Base-by-base conservation (phyloP, 2,888 invertebrate genomes). In the Drosophila austrosaltans region DNA sequence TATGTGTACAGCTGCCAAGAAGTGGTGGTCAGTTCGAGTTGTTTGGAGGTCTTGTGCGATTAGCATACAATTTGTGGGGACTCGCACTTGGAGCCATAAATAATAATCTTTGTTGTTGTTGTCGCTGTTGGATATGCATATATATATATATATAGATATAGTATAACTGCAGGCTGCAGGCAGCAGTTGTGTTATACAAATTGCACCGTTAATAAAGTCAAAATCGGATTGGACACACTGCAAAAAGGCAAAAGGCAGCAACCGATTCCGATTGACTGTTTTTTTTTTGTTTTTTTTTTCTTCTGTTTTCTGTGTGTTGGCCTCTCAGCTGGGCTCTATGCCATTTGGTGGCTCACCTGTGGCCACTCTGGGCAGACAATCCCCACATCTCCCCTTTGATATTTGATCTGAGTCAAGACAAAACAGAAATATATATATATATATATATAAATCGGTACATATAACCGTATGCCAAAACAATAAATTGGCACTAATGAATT, bases 201-300 rank as follows among this genome's bases (percentile, higher is more conserved):
- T 82, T 83, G 82, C 81, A 86, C 71, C 82, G 86, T 82, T 86
- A 86, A 82, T 86, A 82, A 82, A 82, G 86, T 82, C 81, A 78
- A 82, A 82, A 86, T 82, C 86, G 82, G 78, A 86, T 83, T 86
- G 81, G 81, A 83, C 81, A 79, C 81, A 73, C 77, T 75, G 44
- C 28, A 53, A 62, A 58, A 59, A 60, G 28, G 64, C 39, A 39
- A 44, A 44, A 63, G 69, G 79, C 82, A 78, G 77, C 77, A 78
- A 62, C 69, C 80, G 72, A 64, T 64, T 61, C 71, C 66, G 78
- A 59, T 59, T 66, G 63, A 66, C 68, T 48, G 58, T 64, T 65
- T 60, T 36, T 32, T 32, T 32, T 32, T 32, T 32, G 60, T 65
- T 60, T 36, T 32, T 32, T 32, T 32, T 32, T 32, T 32, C 28